Evolutionary conservation across 2,113 vertebrate genomes (phyloP), one percentile per base, ranked within the genome.

Genomic region (Silurus meridionalis): DNA sequence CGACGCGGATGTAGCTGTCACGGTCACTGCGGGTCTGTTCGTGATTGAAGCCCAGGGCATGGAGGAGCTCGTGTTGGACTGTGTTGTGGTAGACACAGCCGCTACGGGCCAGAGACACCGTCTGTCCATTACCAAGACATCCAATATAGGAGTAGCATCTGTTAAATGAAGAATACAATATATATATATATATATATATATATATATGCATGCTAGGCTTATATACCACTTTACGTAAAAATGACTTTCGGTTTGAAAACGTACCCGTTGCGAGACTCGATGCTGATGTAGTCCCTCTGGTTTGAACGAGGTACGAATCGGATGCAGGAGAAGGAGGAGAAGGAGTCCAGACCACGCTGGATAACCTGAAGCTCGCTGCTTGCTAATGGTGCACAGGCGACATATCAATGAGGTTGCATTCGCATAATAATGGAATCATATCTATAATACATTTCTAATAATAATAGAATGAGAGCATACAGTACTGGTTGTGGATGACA

Each of bases 31-130:
- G 90, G 52, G 84, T 86, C 55, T 93, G 92, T 57, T 93, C 92
- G 4, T 93, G 92, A 80, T 92, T 89, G 71, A 93, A 92, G 48
- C 92, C 92, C 53, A 93, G 82, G 9, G 90, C 84, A 14, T 93
- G 92, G 1, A 92, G 66, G 52, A 92, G 83, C 75, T 93, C 92
- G 15, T 93, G 92, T 15, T 89, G 90, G 17, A 91, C 71, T 4
- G 90, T 72, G 5, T 77, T 83, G 69, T 83, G 83, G 86, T 89
- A 89, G 61, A 92, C 1, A 55, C 92, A 92, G 8, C 86, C 89
- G 8, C 21, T 55, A 23, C 46, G 84, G 11, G 80, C 14, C 79
- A 93, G 79, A 86, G 92, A 93, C 55, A 92, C 58, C 4, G 69
- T 77, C 91, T 93, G 92, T 8, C 0, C 46, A 9, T 88, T 11